phyloP scores from a whole-genome alignment of 2,888 invertebrate species.

The Mimachlamys varia region DNA sequence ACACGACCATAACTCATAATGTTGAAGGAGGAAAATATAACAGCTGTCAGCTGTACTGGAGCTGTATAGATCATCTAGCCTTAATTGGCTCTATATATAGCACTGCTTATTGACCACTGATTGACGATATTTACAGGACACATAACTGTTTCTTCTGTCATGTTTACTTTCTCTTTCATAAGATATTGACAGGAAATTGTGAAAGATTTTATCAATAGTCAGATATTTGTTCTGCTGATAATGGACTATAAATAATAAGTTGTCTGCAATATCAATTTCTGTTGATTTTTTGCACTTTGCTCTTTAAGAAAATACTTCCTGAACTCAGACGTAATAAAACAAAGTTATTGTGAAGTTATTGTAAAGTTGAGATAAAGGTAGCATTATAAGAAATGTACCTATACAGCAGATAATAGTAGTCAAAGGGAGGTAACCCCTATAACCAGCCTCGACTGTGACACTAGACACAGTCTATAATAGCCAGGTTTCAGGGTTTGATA shows the following conservation, averaged over 20 bases:
- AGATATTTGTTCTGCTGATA: background rate
- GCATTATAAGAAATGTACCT: background rate
- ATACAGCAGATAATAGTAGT: background rate
- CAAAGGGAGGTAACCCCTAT: conserved; percentile 8
- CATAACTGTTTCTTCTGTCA: conserved; percentile 28
- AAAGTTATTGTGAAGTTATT: too few relatives aligned
- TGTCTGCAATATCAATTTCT: background rate
- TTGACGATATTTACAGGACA: background rate
- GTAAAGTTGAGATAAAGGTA: background rate
- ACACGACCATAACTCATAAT: background rate
- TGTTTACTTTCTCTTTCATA: conserved; percentile 2
- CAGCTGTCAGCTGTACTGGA: background rate
- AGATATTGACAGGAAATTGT: background rate
- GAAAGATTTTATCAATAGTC: conserved; percentile 18
- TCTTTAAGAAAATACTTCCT: background rate
- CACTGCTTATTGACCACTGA: background rate
- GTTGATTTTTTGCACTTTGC: conserved; percentile 14
- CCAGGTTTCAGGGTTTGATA: too few relatives aligned
- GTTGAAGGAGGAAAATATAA: background rate
- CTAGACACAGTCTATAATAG: too few relatives aligned
- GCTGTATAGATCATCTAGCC: background rate
- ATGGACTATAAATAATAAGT: background rate
- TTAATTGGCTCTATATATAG: conserved; percentile 31
- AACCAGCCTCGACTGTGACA: background rate
- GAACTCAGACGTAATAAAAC: background rate